Conservation (phyloP, 2,888 invertebrate species). For the Nymphalis urticae region DNA sequence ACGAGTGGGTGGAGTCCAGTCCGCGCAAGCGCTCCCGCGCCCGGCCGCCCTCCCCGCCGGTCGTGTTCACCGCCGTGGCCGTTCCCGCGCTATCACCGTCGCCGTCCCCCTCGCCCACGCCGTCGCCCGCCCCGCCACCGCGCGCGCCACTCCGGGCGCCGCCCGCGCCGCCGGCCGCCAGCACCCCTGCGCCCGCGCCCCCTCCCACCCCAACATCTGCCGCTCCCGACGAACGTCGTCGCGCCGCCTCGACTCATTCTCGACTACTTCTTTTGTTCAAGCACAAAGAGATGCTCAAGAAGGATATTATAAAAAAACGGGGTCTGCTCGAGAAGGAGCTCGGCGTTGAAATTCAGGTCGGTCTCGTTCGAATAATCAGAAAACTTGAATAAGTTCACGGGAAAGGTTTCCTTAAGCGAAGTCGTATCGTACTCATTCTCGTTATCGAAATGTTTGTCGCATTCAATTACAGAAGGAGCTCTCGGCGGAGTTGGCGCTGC, state of each 20-base stretch:
- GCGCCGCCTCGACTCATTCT: conserved; percentile 79
- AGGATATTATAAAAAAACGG: conserved; percentile 95
- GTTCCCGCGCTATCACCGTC: conserved; percentile 37
- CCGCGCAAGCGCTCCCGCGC: conserved; percentile 58
- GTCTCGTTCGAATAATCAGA: conserved; percentile 6
- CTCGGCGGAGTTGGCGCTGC: conserved; percentile 85
- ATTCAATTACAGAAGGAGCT: conserved; percentile 84
- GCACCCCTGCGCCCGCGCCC: conserved; percentile 68
- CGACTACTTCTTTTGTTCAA: conserved; percentile 88
- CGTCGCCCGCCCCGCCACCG: conserved; percentile 76
- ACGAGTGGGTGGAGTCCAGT: conserved; percentile 70
- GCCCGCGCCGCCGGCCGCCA: conserved; percentile 63
- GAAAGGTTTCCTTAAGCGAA: neutral
- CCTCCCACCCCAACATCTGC: conserved; percentile 41
- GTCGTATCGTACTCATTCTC: neutral
- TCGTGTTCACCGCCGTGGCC: conserved; percentile 40
- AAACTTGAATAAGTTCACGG: neutral
- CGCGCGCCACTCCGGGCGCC: conserved; percentile 81
- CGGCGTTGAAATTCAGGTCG: conserved; percentile 92
- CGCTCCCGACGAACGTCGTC: conserved; percentile 75
- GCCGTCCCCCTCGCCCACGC: conserved; percentile 51
- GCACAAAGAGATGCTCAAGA: conserved; percentile 95
- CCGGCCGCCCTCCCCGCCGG: conserved; percentile 44
- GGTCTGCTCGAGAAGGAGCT: conserved; percentile 93
- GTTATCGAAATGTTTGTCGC: neutral